Percentiles rank a stretch among this genome's conserved stretches.
Evolutionary conservation across 2,113 vertebrate genomes (phyloP).

Genomic region (Cinclus cinclus): DNA sequence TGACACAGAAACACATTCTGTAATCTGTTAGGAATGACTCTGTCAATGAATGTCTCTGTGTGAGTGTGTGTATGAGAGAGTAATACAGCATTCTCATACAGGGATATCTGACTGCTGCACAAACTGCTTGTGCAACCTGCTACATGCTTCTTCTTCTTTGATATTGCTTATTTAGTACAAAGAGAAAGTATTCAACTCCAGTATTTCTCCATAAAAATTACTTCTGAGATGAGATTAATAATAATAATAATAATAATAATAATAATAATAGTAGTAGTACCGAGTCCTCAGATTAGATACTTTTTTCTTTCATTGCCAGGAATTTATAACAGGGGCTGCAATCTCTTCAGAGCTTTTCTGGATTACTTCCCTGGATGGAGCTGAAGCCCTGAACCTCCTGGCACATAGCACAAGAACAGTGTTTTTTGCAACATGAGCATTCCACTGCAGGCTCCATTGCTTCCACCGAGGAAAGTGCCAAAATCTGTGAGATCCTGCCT

Average conservation of each 20-base stretch:
- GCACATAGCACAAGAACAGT: neutral
- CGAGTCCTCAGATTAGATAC: neutral
- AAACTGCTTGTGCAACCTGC: neutral
- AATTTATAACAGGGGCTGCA: neutral
- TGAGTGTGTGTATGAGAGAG: neutral
- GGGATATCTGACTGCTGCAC: neutral
- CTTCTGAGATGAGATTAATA: neutral
- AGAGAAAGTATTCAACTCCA: neutral
- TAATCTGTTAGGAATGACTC: slow-evolving; percentile 41
- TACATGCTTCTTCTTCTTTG: neutral
- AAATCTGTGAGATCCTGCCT: neutral
- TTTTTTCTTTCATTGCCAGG: neutral
- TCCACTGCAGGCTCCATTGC: neutral
- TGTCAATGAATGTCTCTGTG: neutral
- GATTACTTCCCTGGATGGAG: neutral
- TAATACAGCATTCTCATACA: fast-evolving
- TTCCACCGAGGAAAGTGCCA: neutral
- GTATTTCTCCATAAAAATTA: neutral
- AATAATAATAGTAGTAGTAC: neutral
- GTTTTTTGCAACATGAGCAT: neutral
- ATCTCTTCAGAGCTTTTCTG: neutral
- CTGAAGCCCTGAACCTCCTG: neutral
- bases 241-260: neutral
- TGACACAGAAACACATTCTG: slow-evolving; percentile 27
- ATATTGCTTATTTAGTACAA: neutral